Evolutionary conservation across 2,888 invertebrate species (phyloP).

Genomic region (Teleiodes luculella): DNA sequence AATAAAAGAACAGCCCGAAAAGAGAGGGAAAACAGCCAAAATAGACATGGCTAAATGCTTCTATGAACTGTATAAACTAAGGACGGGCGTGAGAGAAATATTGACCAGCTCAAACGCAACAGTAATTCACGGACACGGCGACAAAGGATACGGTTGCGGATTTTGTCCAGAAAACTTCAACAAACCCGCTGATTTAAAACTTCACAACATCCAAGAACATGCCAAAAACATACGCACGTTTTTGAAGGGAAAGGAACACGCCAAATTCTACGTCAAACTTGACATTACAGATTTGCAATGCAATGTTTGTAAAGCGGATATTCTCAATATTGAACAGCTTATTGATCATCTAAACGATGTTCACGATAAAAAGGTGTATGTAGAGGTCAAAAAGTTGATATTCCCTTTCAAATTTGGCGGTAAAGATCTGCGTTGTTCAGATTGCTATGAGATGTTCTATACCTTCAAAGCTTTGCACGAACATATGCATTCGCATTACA

Average conservation of each 20-base stretch:
- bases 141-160: constrained; percentile 31
- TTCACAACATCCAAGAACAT: constrained; percentile 23
- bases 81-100: background rate
- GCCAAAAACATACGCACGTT: background rate
- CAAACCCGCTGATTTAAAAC: constrained; percentile 29
- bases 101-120: constrained; percentile 18
- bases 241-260: background rate
- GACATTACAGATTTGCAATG: constrained; percentile 13
- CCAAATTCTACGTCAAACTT: constrained; percentile 7
- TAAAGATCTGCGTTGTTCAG: constrained; percentile 1
- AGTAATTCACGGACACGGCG: constrained; percentile 29
- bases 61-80: background rate
- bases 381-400: constrained; percentile 1
- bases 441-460: constrained; percentile 1
- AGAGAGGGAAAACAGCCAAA: background rate
- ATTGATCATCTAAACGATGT: constrained; percentile 5
- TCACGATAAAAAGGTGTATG: background rate
- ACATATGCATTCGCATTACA: constrained; percentile 34
- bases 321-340: background rate
- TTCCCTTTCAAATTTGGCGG: constrained; percentile 14
- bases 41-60: constrained; percentile 3
- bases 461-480: constrained; percentile 5
- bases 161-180: constrained; percentile 29
- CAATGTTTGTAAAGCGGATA: constrained; percentile 1
- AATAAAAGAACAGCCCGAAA: background rate